phyloP scores from a whole-genome alignment of 53 echinoderm and acorn worm genomes.

The Stichopus horrens region DNA sequence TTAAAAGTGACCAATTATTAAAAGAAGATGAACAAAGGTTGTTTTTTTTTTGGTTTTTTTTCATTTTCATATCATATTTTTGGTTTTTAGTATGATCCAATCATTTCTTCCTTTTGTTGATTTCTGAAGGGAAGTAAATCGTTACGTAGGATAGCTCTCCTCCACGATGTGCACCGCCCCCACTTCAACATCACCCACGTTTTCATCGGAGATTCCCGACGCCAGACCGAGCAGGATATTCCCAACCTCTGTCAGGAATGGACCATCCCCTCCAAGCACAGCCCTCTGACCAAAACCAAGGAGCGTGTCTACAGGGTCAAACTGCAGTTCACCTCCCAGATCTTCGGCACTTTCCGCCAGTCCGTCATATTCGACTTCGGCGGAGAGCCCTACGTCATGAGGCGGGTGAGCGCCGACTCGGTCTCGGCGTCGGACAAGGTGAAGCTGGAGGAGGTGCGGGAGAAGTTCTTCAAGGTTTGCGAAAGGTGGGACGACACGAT shows the following conservation, averaged over 20 bases:
- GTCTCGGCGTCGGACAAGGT: constrained; percentile 85
- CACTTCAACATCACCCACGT: constrained; percentile 90
- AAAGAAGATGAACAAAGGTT: too few relatives aligned
- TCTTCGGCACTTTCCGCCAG: constrained; percentile 99
- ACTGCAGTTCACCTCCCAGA: constrained; percentile 95
- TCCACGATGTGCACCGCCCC: constrained; percentile 93
- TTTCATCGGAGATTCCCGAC: constrained; percentile 73
- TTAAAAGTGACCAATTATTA: not conserved
- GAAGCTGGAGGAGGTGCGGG: constrained; percentile 86
- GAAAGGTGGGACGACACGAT: constrained; percentile 91
- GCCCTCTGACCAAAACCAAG: constrained; percentile 57
- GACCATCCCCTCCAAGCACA: constrained; percentile 66
- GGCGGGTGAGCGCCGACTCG: constrained; percentile 84
- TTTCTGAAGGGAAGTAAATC: constrained; percentile 62
- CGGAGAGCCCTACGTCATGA: constrained; percentile 82
- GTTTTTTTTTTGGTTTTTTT: not conserved
- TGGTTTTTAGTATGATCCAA: not conserved
- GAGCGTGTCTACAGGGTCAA: constrained; percentile 95
- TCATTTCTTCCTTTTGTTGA: not conserved
- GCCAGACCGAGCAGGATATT: constrained; percentile 76
- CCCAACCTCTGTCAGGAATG: constrained; percentile 92
- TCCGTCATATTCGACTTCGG: constrained; percentile 97
- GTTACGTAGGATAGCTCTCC: constrained; percentile 77
- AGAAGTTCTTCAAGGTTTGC: constrained; percentile 71
- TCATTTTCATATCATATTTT: not conserved